Base-by-base conservation (phyloP, 2,797 vertebrate genomes). In the Melanotaenia boesemani region DNA sequence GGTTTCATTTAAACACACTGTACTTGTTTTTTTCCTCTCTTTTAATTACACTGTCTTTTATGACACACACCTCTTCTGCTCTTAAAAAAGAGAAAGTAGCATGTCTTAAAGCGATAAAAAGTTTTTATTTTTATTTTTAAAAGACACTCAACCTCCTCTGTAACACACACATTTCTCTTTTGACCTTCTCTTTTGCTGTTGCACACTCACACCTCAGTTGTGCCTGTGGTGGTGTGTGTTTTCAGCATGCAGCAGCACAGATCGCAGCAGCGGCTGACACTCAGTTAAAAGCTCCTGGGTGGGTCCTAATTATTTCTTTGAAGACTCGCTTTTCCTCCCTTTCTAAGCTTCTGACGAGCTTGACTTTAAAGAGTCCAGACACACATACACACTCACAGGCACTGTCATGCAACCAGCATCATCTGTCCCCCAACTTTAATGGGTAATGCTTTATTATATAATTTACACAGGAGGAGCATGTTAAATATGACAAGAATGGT, bases 301-400 rank as follows among this genome's bases (percentile, higher is more conserved):
- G 84, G 83, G 84, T 86, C 91, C 77, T 88, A 89, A 92, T 90
- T 89, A 85, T 84, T 84, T 84, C 91, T 93, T 91, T 92, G 88
- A 93, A 91, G 88, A 87, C 75, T 79, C 63, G 70, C 86, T 91
- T 93, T 90, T 89, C 74, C 83, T 92, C 87, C 84, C 85, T 11
- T 80, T 87, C 88, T 88, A 81, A 86, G 85, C 83, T 88, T 86
- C 86, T 81, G 84, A 91, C 61, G 84, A 86, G 83, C 74, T 77
- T 85, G 84, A 77, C 83, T 91, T 90, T 86, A 84, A 89, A 91
- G 85, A 81, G 72, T 57, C 72, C 70, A 74, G 24, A 85, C 84
- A 67, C 77, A 81, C 68, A 70, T 57, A 61, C 67, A 60, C 63
- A 56, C 63, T 68, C 72, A 61, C 72, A 67, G 50, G 72, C 30